These are phyloP conservation scores for Punctoribates punctum DNA, from an alignment of 2,888 invertebrate species.

Conservation along the genomic window DNA sequence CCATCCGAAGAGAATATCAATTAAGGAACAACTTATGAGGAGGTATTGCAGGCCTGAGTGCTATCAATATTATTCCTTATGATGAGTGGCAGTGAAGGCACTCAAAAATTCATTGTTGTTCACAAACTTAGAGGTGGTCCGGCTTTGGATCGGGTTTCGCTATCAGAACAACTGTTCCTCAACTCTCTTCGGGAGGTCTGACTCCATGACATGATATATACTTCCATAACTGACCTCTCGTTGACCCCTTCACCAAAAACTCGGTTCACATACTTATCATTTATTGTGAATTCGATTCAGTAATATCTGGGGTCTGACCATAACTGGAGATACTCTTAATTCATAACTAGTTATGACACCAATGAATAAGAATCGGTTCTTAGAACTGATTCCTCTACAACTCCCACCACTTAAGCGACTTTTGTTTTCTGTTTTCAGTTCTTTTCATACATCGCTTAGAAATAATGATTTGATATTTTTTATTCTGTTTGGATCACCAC, in stretches of 20 bases:
- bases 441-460: background rate
- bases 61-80: slow-evolving; percentile 7
- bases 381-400: background rate
- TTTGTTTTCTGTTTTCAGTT: background rate
- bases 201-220: slow-evolving; percentile 36
- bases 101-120: slow-evolving; percentile 33
- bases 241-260: slow-evolving; percentile 25
- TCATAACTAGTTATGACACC: slow-evolving; percentile 14
- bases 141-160: slow-evolving; percentile 24
- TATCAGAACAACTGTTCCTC: slow-evolving; percentile 16
- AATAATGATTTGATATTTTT: background rate
- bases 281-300: background rate
- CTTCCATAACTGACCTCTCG: slow-evolving; percentile 33
- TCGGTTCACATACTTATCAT: slow-evolving; percentile 22
- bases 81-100: slow-evolving; percentile 36
- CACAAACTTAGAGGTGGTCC: slow-evolving; percentile 25
- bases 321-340: slow-evolving; percentile 2
- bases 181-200: slow-evolving; percentile 23
- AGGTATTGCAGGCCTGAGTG: slow-evolving; percentile 14
- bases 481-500: background rate
- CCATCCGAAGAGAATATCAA: slow-evolving; percentile 27
- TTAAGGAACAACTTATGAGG: slow-evolving; percentile 16
- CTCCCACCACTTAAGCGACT: background rate
- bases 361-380: slow-evolving; percentile 11
- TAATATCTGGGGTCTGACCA: slow-evolving; percentile 14